Evolutionary conservation across 2,888 invertebrate species (phyloP), one percentile per base, ranked within the genome.

Genomic region (Acronicta leporina): DNA sequence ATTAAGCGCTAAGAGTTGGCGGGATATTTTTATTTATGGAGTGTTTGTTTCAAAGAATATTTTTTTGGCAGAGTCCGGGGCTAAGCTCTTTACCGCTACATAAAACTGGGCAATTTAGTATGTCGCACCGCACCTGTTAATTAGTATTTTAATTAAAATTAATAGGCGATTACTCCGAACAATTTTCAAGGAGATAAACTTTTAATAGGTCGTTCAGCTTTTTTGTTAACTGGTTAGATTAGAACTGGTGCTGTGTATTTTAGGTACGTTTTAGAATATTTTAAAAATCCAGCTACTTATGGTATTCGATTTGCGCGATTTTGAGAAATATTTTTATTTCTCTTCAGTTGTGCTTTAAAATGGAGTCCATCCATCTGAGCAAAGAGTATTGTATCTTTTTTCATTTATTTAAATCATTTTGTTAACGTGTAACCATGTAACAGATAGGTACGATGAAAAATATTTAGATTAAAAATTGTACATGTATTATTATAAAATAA

Each of bases 111-210:
- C 86, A 89, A 92, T 91, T 92, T 90, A 87, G 86, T 76, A 83
- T 85, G 88, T 84, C 87, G 85, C 83, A 82, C 78, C 83, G 81
- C 75, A 79, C 82, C 76, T 83, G 86, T 89, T 91, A 90, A 92
- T 92, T 90, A 91, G 89, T 85, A 85, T 88, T 90, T 89, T 90
- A 92, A 92, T 92, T 89, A 88, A 90, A 88, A 92, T 92, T 91
- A 91, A 92, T 92, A 86, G 90, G 83, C 87, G 84, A 91, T 91
- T 91, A 90, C 86, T 87, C 73, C 62, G 81, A 57, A 68, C 66
- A 82, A 83, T 84, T 85, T 87, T 85, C 79, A 87, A 85, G 84
- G 81, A 84, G 83, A 82, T 81, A 82, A 84, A 80, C 77, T 79
- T 78, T 81, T 79, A 63, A 74, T 80, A 73, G 79, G 75, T 67